A percentile compares a stretch with the other conserved stretches of the same genome.
These are phyloP conservation scores for Menidia beryllina DNA, from an alignment of 2,113 vertebrate genomes.

Conservation along the genomic window DNA sequence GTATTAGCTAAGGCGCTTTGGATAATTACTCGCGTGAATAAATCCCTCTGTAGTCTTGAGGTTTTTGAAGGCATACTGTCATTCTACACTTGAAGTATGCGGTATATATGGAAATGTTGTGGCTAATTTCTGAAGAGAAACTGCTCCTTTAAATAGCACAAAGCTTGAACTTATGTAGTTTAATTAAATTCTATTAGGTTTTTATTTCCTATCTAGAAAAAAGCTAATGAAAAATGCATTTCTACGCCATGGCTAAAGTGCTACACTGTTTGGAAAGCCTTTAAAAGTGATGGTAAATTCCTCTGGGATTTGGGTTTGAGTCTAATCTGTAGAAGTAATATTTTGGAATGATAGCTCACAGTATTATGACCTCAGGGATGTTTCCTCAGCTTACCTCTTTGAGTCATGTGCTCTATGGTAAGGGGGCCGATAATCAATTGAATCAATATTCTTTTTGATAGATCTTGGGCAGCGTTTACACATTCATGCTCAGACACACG, in stretches of 20 bases:
- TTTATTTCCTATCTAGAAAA: too few species aligned
- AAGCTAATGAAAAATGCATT: too few species aligned
- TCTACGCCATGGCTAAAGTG: conserved; percentile 20
- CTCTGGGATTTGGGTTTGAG: conserved; percentile 30
- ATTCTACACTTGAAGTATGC: conserved; percentile 26
- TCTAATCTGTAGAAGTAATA: conserved; percentile 44
- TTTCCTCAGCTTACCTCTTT: conserved; percentile 53
- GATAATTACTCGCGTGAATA: conserved; percentile 65
- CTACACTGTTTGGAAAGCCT: background rate
- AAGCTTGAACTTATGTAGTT: conserved; percentile 1
- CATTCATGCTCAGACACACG: conserved; percentile 23
- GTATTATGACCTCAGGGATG: conserved; percentile 60
- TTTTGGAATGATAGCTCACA: conserved; percentile 67
- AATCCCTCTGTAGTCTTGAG: conserved; percentile 51
- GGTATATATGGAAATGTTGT: conserved; percentile 43
- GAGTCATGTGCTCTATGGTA: conserved; percentile 56
- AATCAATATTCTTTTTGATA: conserved; percentile 55
- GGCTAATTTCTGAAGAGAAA: conserved; percentile 14
- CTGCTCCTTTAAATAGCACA: conserved; percentile 1
- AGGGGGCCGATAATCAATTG: conserved; percentile 68
- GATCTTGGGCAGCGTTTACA: conserved; percentile 10
- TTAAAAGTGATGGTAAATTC: conserved; percentile 1
- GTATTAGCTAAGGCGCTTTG: conserved; percentile 56
- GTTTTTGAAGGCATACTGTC: conserved; percentile 44
- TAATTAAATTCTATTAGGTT: too few species aligned